A percentile compares a stretch with the other conserved stretches of the same genome.
phyloP scores from a whole-genome alignment of 2,113 vertebrate genomes.

The Osmerus mordax region DNA sequence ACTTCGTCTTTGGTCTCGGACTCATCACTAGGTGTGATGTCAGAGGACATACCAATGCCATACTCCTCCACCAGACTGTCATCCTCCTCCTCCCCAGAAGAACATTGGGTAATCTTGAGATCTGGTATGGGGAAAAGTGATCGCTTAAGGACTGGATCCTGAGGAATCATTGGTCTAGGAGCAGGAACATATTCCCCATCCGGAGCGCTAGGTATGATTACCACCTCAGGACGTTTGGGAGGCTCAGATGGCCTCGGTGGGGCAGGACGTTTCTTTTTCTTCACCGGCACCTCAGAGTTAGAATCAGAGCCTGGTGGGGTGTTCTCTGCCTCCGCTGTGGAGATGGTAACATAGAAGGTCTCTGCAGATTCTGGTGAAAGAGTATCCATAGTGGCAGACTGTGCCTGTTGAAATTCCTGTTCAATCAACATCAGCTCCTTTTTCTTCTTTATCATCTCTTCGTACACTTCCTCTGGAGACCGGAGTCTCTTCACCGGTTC shows the following conservation, averaged over 20 bases:
- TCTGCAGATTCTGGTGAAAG: conserved; percentile 73
- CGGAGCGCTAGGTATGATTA: conserved; percentile 52
- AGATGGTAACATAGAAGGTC: conserved; percentile 83
- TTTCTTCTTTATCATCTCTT: conserved; percentile 82
- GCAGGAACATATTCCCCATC: conserved; percentile 56
- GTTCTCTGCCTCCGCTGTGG: conserved; percentile 71
- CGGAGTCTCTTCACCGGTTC: conserved; percentile 75
- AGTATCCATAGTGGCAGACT: conserved; percentile 70
- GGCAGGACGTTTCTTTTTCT: conserved; percentile 76
- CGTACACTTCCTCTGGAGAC: conserved; percentile 83
- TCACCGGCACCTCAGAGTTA: conserved; percentile 78
- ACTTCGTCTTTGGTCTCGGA: conserved; percentile 71
- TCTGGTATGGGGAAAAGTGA: conserved; percentile 90
- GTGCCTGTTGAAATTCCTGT: conserved; percentile 76
- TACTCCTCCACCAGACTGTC: conserved; percentile 81
- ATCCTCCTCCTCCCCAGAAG: conserved; percentile 90
- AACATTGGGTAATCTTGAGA: conserved; percentile 96
- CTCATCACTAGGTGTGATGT: conserved; percentile 80
- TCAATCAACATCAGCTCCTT: conserved; percentile 75
- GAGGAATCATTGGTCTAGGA: conserved; percentile 60
- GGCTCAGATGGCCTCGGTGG: conserved; percentile 69
- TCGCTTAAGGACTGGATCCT: conserved; percentile 74
- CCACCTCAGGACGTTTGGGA: conserved; percentile 64
- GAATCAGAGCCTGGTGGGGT: conserved; percentile 71
- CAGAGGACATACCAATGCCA: conserved; percentile 76